A percentile compares a stretch with the other conserved stretches of the same genome.
Evolutionary conservation across 2,888 invertebrate species (phyloP).

Genomic region (Rotaria magnacalcarata): DNA sequence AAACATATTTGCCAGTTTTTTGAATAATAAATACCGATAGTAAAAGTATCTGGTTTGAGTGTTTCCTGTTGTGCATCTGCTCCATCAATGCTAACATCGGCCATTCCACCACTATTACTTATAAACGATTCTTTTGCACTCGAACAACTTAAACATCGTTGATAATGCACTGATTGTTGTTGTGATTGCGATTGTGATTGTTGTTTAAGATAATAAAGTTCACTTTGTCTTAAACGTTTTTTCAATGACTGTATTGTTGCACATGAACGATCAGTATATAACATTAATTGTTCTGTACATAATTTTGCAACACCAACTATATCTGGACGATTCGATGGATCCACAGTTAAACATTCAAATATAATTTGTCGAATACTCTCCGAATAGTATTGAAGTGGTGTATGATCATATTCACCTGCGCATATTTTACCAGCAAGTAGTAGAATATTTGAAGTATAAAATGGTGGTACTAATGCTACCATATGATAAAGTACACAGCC

Average conservation of each 20-base stretch:
- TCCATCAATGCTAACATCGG: neutral
- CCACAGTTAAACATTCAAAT: conserved; percentile 10
- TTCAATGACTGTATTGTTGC: neutral
- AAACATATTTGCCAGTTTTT: too few relatives aligned
- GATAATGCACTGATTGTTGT: neutral
- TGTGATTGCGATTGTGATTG: neutral
- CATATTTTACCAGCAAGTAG: conserved; percentile 57
- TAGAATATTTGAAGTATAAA: conserved; percentile 59
- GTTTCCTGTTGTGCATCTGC: neutral
- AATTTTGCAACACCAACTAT: neutral
- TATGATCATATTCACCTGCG: conserved; percentile 24
- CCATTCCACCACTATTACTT: neutral
- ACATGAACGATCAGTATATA: conserved; percentile 7
- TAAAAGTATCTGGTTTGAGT: neutral
- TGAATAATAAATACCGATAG: neutral
- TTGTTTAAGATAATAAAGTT: neutral
- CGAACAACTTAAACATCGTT: neutral
- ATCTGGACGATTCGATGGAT: conserved; percentile 1
- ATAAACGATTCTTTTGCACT: neutral
- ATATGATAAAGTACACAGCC: conserved; percentile 62
- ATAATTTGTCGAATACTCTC: neutral
- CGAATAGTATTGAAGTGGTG: neutral
- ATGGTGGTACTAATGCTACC: conserved; percentile 59
- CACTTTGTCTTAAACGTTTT: conserved; percentile 5
- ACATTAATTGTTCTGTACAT: conserved; percentile 26